phyloP scores from a whole-genome alignment of 2,888 invertebrate genomes.

The Halictus ligatus region DNA sequence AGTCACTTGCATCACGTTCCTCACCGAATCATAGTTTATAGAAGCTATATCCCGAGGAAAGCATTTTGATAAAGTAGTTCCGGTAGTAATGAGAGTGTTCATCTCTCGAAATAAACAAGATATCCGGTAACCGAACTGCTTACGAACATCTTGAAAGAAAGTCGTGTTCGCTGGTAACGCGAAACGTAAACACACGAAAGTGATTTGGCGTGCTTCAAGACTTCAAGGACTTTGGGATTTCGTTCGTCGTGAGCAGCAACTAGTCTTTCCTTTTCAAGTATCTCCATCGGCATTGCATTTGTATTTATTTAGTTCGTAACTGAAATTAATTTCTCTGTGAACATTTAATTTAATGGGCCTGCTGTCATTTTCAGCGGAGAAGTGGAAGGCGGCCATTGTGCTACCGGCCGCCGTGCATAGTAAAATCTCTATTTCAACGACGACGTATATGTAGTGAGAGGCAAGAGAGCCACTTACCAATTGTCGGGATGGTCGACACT shows the following conservation, averaged over 20 bases:
- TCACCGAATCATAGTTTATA: background rate
- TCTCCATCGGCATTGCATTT: background rate
- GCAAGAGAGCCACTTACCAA: conserved; percentile 71
- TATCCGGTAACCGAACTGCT: background rate
- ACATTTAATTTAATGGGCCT: conserved; percentile 9
- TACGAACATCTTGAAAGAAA: conserved; percentile 36
- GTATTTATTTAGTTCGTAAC: background rate
- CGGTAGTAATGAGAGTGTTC: background rate
- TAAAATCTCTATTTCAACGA: conserved; percentile 58
- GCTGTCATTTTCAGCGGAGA: conserved; percentile 13
- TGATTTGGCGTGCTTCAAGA: conserved; percentile 39
- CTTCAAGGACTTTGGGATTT: conserved; percentile 43
- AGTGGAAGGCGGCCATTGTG: background rate
- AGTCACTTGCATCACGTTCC: background rate
- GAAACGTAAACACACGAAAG: conserved; percentile 63
- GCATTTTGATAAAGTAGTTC: background rate
- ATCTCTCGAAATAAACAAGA: background rate
- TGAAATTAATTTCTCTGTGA: background rate
- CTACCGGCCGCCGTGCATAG: conserved; percentile 16
- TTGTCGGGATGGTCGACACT: conserved; percentile 66
- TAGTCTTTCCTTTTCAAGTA: conserved; percentile 14
- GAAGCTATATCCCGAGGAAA: background rate
- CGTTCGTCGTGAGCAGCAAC: conserved; percentile 8
- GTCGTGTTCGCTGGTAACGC: conserved; percentile 23
- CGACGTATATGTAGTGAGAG: conserved; percentile 41